A percentile compares a stretch with the other conserved stretches of the same genome.
Conservation (phyloP, 2,797 vertebrate genomes). For the Pseudopleuronectes americanus region DNA sequence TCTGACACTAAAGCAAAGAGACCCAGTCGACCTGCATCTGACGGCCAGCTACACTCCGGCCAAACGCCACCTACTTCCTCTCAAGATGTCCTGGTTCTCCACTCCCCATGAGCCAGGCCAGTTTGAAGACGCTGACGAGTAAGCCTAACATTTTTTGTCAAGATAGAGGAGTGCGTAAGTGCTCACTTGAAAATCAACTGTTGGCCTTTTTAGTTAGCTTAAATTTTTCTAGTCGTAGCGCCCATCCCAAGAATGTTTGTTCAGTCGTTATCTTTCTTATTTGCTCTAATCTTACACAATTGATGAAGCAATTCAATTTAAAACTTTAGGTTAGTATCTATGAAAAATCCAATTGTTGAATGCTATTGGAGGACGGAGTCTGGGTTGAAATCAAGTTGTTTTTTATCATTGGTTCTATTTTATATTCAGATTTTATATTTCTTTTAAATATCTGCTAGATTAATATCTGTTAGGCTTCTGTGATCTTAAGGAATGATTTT, state of each 20-base stretch:
- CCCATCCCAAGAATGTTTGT: conserved; percentile 20
- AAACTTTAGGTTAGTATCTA: neutral
- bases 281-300: neutral
- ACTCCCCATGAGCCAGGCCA: conserved; percentile 60
- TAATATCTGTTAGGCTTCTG: conserved; percentile 10
- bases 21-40: neutral
- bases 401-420: conserved; percentile 47
- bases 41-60: conserved; percentile 67
- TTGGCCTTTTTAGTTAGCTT: neutral
- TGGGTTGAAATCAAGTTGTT: conserved; percentile 26
- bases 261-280: conserved; percentile 11
- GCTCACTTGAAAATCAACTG: conserved; percentile 3
- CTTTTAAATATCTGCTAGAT: conserved; percentile 29
- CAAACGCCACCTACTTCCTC: conserved; percentile 59
- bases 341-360: neutral
- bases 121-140: conserved; percentile 78
- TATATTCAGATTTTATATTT: conserved; percentile 54
- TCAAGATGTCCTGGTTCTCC: conserved; percentile 36
- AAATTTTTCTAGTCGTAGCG: neutral
- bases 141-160: conserved; percentile 7
- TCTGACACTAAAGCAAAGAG: conserved; percentile 37
- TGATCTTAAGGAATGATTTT: conserved; percentile 49
- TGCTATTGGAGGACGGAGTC: neutral
- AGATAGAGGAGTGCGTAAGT: neutral
- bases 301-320: conserved; percentile 10